phyloP scores from a whole-genome alignment of 2,113 vertebrate genomes.

The Origma solitaria region DNA sequence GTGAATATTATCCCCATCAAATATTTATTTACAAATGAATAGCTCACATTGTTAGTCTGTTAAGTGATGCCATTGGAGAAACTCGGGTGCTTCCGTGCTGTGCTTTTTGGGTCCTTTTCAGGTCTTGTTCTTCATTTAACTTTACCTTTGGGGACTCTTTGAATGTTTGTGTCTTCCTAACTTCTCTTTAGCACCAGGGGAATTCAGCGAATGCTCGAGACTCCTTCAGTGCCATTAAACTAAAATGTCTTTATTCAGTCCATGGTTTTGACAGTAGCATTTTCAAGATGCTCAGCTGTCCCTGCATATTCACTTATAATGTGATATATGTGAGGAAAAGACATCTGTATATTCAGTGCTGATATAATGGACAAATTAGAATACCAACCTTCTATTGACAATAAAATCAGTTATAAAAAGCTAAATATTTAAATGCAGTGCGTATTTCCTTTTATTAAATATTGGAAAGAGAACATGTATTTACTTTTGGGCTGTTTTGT shows the following conservation, averaged over 20 bases:
- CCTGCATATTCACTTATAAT: not conserved
- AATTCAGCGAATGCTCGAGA: not conserved
- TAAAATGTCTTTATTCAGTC: not conserved
- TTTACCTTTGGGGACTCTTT: not conserved
- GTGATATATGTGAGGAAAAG: not conserved
- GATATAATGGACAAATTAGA: not conserved
- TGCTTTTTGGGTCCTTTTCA: not conserved
- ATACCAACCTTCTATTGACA: not conserved
- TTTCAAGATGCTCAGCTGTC: not conserved
- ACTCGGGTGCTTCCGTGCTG: accelerated
- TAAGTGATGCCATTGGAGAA: not conserved
- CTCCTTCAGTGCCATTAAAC: not conserved
- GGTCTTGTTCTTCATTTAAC: not conserved
- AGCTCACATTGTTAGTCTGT: not conserved
- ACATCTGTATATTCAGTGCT: not conserved
- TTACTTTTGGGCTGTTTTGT: not conserved
- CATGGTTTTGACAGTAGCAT: not conserved
- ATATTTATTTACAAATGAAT: not conserved
- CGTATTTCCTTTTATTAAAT: not conserved
- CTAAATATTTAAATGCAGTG: not conserved
- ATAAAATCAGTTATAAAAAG: not conserved
- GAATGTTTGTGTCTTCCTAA: not conserved
- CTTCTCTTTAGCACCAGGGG: not conserved
- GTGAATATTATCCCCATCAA: not conserved
- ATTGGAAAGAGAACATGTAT: not conserved